Evolutionary conservation across 1,140 invertebrate genomes (phyloP).

Genomic region (Drosophila ananassae): DNA sequence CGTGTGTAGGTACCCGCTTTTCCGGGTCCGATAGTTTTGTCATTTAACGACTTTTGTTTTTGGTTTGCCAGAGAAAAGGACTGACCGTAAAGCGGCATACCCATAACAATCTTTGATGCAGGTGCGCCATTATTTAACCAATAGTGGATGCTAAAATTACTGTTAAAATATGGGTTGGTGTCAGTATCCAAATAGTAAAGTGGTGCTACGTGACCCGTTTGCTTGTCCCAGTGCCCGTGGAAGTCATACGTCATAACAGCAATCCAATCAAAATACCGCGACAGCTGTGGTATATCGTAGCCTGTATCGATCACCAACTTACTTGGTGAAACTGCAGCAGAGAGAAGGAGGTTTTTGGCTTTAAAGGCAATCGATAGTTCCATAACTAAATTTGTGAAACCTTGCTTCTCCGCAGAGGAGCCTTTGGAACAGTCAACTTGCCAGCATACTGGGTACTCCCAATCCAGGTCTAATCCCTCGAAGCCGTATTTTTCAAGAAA

Average conservation of each 20-base stretch:
- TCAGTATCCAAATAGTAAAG: slow-evolving; percentile 91
- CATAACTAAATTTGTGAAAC: slow-evolving; percentile 88
- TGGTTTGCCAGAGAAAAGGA: slow-evolving; percentile 90
- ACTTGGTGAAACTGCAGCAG: slow-evolving; percentile 93
- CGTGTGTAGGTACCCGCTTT: slow-evolving; percentile 91
- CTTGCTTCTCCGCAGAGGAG: slow-evolving; percentile 90
- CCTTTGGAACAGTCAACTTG: slow-evolving; percentile 92
- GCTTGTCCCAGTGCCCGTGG: slow-evolving; percentile 95
- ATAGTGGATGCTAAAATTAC: slow-evolving; percentile 92
- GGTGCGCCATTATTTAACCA: slow-evolving; percentile 92
- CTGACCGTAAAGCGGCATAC: slow-evolving; percentile 93
- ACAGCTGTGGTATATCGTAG: slow-evolving; percentile 90
- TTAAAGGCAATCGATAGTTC: slow-evolving; percentile 90
- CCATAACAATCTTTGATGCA: slow-evolving; percentile 90
- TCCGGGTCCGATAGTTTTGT: slow-evolving; percentile 89
- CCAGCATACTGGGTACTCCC: slow-evolving; percentile 92
- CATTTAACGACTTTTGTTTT: slow-evolving; percentile 87
- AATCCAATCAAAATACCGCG: slow-evolving; percentile 92
- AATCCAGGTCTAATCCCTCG: slow-evolving; percentile 94
- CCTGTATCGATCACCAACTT: slow-evolving; percentile 92
- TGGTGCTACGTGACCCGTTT: slow-evolving; percentile 94
- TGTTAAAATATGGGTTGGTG: slow-evolving; percentile 90
- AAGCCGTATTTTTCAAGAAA: slow-evolving; percentile 93
- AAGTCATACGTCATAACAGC: slow-evolving; percentile 96
- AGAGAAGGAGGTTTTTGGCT: slow-evolving; percentile 89